Base-by-base conservation (phyloP, 2,113 vertebrate species). In the Neoarius graeffei region DNA sequence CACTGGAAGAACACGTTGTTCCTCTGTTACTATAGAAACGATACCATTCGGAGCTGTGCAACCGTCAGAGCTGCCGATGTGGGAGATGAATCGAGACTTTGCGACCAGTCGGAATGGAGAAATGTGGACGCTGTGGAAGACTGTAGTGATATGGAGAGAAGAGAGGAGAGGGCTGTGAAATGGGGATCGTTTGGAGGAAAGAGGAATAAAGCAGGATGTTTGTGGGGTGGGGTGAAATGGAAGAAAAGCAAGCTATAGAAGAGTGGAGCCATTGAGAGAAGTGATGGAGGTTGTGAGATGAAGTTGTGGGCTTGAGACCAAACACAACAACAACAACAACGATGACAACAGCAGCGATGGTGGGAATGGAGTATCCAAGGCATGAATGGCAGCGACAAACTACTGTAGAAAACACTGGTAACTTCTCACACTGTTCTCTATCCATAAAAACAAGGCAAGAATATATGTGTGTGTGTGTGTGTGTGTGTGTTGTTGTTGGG, bases 401-500 rank as follows among this genome's bases (percentile, higher is more conserved):
- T 50, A 6, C 9, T 20, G 19, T 27, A 19, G 35, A 20, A 23
- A 23, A 73, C 13, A 35, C 7, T 2, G 0, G n/a, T 69, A 25
- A 50, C 42, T 76, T 13, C 7, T 11, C 23, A 25, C 15, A 50
- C 20, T 23, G 42, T 50, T 76, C 73, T 50, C 20, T 13, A 50
- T 25, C 48, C 20, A 50, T 76, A 66, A 10, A 52, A 76, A 76
- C 73, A 50, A 20, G 35, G 71, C 19, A 74, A 50, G 42, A 23
- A 74, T 71, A 35, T 71, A 35, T 71, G 62, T 64, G 62, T 64
- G 62, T 64, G 62, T 64, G 62, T 64, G 62, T 64, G 62, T 64
- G 62, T 64, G 62, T 64, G 62, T 64, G 62, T 64, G 23, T n/a
- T 25, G 62, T 25, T 42, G 3, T 42, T 42, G 42, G 42, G 42